Evolutionary conservation across 2,797 vertebrate genomes (phyloP), one percentile per base, ranked within the genome.

Genomic region (Pogonophryne albipinna): DNA sequence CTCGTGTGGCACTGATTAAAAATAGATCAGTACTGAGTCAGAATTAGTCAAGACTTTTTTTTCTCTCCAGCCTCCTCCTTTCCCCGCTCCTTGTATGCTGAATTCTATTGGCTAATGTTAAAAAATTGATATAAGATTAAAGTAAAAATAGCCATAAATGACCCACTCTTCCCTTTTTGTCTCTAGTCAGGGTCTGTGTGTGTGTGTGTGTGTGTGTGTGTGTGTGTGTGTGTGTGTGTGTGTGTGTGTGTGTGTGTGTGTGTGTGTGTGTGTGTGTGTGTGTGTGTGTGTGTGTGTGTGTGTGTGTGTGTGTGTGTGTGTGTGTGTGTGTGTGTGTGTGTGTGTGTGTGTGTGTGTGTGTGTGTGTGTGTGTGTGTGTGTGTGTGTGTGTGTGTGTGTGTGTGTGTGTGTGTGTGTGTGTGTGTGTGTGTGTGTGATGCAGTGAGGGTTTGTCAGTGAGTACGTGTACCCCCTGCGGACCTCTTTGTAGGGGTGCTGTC

Each of bases 11-110:
- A 31, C 62, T 72, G 87, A 91, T 91, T 93, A 92, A 92, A 94
- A 94, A 93, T 93, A 93, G 89, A 94, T 89, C 79, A 82, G 86
- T 68, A 80, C 70, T 16, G 81, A 90, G 79, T 92, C 82, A 89
- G 87, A 91, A 92, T 91, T 86, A 79, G 88, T 90, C 75, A 61
- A 90, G 87, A 87, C 79, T 78, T 83, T 72, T 83, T 67, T 50
- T 53, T 74, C 59, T 72, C 76, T 70, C 10, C 60, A 4, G 66
- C 60, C 81, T 70, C 66, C n/a, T 77, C 74, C 63, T 80, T 50
- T 84, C 67, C 76, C 31, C 17, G 55, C 49, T 76, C 38, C 17
- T 78, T 27, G 0, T 70, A 72, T 59, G 50, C 72, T 60, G 55
- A 86, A 51, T 41, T 80, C 10, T 58, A 31, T 68, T 65, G 76